A percentile compares a stretch with the other conserved stretches of the same genome.
Evolutionary conservation across 2,888 invertebrate genomes (phyloP).

Genomic region (Helleia helle): DNA sequence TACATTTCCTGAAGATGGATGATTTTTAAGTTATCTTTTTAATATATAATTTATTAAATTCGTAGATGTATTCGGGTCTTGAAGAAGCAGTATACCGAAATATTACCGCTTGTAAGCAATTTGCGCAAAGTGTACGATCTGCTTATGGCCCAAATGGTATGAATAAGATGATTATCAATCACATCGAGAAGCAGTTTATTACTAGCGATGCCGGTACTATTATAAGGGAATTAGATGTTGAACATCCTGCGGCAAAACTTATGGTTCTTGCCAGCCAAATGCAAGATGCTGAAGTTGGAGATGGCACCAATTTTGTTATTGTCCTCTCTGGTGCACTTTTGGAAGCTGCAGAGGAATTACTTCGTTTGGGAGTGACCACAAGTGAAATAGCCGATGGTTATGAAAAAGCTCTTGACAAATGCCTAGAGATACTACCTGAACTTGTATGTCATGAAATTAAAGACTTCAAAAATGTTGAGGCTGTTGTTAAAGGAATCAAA

Average conservation of each 20-base stretch:
- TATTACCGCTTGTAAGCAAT: conserved; percentile 96
- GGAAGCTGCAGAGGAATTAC: conserved; percentile 92
- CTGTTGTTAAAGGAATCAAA: conserved; percentile 82
- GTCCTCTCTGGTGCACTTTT: conserved; percentile 94
- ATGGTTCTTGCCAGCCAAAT: conserved; percentile 97
- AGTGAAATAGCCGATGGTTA: conserved; percentile 97
- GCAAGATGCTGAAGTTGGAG: conserved; percentile 99
- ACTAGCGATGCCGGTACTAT: conserved; percentile 99
- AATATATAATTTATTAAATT: conserved; percentile 12
- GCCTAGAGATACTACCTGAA: conserved; percentile 90
- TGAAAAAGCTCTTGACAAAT: conserved; percentile 91
- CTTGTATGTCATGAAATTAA: conserved; percentile 86
- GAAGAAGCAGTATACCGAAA: conserved; percentile 98
- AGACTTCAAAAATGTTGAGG: conserved; percentile 75
- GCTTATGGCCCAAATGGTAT: conserved; percentile 98
- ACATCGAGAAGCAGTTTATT: conserved; percentile 98
- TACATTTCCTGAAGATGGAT: no score
- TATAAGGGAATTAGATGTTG: conserved; percentile 94
- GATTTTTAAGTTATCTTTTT: neutral
- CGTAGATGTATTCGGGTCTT: conserved; percentile 86
- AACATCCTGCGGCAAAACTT: conserved; percentile 98
- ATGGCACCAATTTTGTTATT: conserved; percentile 98
- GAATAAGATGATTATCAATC: conserved; percentile 99
- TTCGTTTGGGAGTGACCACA: conserved; percentile 96
- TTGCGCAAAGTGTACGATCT: conserved; percentile 93